Evolutionary conservation across 1,140 invertebrate genomes (phyloP), one percentile per base, ranked within the genome.

Genomic region (Chironomus striatipennis): DNA sequence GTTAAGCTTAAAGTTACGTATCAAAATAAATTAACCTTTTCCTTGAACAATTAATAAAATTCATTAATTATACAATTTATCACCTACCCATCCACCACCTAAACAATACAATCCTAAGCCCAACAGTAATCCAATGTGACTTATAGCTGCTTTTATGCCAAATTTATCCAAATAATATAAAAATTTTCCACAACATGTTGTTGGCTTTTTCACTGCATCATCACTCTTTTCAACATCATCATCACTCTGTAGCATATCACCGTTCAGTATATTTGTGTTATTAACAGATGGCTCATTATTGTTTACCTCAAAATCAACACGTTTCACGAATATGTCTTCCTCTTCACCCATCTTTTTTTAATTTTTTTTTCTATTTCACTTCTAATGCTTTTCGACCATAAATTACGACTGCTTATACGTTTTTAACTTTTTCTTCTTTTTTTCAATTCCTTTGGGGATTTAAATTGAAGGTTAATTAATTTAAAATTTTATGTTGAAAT

Each of bases 21-120:
- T 34, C 24, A 5, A 34, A 2, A 2, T 34, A 2, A 5, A 34
- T 34, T 34, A 34, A 34, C 24, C 5, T 5, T 34, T 34, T 34
- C 24, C 24, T 34, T 34, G 5, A 34, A 2, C 1, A 34, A 34
- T 34, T 34, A 34, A 34, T 34, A 34, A 34, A 34, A 34, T 34
- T 34, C 24, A 34, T 34, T 34, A 34, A 5, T 34, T 34, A n/a
- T n/a, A 34, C 24, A 2, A 34, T 34, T 47, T 4, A 10, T 47
- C 15, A 10, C 47, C n/a, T 84, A 92, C 91, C 86, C 90, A 81
- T 78, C 90, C 91, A 75, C 91, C 91, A 67, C 89, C 85, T 42
- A 86, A 87, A 0, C 90, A 92, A 77, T 92, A 93, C 42, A 90
- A 79, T 85, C 90, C 91, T 12, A 93, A 83, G 0, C 88, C 87